Conservation (phyloP, 2,888 invertebrate species). For the Stenchaetothrips biformis region DNA sequence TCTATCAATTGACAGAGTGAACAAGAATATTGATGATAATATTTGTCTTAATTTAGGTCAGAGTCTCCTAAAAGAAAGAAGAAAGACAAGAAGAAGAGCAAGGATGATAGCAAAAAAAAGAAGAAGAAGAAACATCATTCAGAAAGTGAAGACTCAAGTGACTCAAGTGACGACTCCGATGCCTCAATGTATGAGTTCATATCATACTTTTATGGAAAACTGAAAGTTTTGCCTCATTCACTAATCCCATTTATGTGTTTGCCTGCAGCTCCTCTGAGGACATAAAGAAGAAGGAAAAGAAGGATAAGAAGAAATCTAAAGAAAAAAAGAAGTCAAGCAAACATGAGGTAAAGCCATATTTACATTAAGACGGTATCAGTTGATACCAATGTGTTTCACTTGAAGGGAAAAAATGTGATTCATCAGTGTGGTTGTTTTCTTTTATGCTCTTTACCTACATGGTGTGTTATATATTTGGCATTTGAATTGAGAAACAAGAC, state of each 20-base stretch:
- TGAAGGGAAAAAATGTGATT: not conserved
- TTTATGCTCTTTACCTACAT: not conserved
- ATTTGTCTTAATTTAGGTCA: constrained; percentile 40
- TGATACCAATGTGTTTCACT: not conserved
- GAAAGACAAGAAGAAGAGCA: constrained; percentile 47
- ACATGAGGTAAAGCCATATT: constrained; percentile 39
- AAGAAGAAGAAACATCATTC: constrained; percentile 42
- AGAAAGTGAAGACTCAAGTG: constrained; percentile 44
- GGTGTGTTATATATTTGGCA: not conserved
- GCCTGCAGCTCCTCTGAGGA: constrained; percentile 62
- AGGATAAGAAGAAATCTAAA: constrained; percentile 66
- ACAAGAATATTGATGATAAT: not conserved
- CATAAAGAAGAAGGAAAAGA: constrained; percentile 68
- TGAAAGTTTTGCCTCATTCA: constrained; percentile 19
- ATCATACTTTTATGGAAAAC: constrained; percentile 20
- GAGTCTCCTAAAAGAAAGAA: constrained; percentile 46
- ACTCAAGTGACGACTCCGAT: constrained; percentile 42
- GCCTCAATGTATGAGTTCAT: constrained; percentile 43
- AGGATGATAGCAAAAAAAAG: constrained; percentile 44
- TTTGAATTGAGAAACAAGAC: not conserved
- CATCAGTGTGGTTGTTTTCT: constrained; percentile 1
- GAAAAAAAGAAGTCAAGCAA: constrained; percentile 54
- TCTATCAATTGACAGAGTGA: not conserved
- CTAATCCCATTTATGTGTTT: constrained; percentile 32
- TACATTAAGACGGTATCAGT: not conserved